Evolutionary conservation across 2,113 vertebrate genomes (phyloP), one percentile per base, ranked within the genome.

Genomic region (Cichladusa arquata): DNA sequence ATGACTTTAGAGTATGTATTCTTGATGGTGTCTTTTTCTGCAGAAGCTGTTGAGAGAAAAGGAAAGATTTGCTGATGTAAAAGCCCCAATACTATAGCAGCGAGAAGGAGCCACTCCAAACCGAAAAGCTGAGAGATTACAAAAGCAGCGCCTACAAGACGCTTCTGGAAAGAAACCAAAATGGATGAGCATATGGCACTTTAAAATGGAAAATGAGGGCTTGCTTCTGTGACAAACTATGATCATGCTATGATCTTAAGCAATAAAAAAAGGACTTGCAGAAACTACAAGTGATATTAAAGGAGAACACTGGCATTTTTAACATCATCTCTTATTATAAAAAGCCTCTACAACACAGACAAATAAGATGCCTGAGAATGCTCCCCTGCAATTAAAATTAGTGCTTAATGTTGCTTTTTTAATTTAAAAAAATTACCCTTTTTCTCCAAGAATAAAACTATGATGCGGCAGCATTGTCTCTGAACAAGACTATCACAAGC

Each of bases 11-110:
- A 97, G 86, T 99, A 99, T 6, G 98, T 97, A 69, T 95, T 98
- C 97, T 99, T 99, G 93, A 99, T 99, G 60, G 99, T 98, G 45
- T 99, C 99, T 92, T 99, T 99, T 97, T 99, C 99, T 79, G 99
- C 99, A 73, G 99, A 97, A 84, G 98, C 98, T 98, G 79, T 11
- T 82, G 94, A 91, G 79, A 95, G 42, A 95, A 91, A 94, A 73
- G 5, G 1, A 17, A 79, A 69, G 18, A 80, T 44, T 14, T 48
- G 79, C 51, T 34, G 16, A 86, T 26, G 22, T 17, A 64, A 66
- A 74, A 83, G 64, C 38, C 22, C 12, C 14, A 7, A 8, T 2
- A 17, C 8, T 24, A 26, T 2, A 11, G 13, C 51, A 65, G 28
- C 2, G 2, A 93, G n/a, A 88, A 40, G 0, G 4, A 89, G 36